Evolutionary conservation across 2,797 vertebrate species (phyloP).

Genomic region (Notolabrus celidotus): DNA sequence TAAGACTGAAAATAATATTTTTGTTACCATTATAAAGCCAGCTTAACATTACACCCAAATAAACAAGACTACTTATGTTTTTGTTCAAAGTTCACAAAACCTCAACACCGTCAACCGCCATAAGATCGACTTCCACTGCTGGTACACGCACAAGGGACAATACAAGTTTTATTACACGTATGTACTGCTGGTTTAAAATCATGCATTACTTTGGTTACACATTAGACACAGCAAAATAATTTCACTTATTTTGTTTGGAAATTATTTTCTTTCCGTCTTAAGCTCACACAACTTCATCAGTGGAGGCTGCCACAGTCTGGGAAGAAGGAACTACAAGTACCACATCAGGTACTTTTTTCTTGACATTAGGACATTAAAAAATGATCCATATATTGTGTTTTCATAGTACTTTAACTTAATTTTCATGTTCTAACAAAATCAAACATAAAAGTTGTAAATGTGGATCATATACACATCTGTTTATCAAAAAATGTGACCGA

Average conservation of each 20-base stretch:
- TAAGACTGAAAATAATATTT: not conserved
- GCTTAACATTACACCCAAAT: not conserved
- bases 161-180: conserved; percentile 43
- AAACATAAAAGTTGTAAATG: no score
- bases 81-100: conserved; percentile 49
- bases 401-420: no score
- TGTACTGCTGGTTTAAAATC: not conserved
- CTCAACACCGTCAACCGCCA: conserved; percentile 23
- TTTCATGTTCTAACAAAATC: no score
- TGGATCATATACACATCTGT: not conserved
- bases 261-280: not conserved
- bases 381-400: no score
- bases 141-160: conserved; percentile 15
- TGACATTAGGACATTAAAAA: not conserved
- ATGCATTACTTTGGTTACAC: not conserved
- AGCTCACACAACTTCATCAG: conserved; percentile 26
- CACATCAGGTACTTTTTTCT: conserved; percentile 49
- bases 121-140: conserved; percentile 17
- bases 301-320: conserved; percentile 35
- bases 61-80: not conserved
- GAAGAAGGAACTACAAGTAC: conserved; percentile 15
- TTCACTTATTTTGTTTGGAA: not conserved
- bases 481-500: not conserved
- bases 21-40: not conserved
- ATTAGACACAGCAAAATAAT: not conserved